These are phyloP conservation scores for Pycnonotus jocosus DNA, from an alignment of 2,113 vertebrate species.

Conservation along the genomic window DNA sequence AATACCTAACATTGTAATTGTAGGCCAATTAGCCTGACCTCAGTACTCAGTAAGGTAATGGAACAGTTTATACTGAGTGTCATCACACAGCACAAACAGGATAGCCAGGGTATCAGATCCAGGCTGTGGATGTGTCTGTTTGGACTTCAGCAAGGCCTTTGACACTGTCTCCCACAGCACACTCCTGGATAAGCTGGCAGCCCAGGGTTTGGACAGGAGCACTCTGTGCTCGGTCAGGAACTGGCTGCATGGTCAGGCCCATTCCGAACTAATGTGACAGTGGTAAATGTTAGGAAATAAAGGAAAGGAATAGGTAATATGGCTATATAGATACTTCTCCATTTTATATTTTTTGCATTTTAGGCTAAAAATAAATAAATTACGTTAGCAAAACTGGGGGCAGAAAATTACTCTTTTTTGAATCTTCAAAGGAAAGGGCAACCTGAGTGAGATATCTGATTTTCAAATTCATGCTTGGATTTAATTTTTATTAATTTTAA, in stretches of 20 bases:
- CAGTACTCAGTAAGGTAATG: not conserved
- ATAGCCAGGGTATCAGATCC: not conserved
- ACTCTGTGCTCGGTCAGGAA: not conserved
- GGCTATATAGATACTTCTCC: not conserved
- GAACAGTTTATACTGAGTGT: not conserved
- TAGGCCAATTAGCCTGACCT: not conserved
- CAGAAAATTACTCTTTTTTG: not conserved
- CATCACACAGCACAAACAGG: not conserved
- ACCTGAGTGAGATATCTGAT: not conserved
- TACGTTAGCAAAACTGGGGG: not conserved
- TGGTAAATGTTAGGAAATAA: not conserved
- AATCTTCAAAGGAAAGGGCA: not conserved
- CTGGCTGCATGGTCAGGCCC: not conserved
- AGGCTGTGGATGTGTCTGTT: not conserved
- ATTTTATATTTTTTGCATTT: not conserved
- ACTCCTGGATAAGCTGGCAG: not conserved
- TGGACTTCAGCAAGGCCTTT: not conserved
- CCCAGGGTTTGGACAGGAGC: not conserved
- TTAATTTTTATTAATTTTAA: not conserved
- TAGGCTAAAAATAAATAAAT: not conserved
- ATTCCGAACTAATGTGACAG: not conserved
- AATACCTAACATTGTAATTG: not conserved
- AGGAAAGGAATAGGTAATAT: not conserved
- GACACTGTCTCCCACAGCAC: not conserved
- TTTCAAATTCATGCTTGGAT: not conserved